Base-by-base conservation (phyloP, 2,888 invertebrate genomes). In the Drosophila mayaguana region DNA sequence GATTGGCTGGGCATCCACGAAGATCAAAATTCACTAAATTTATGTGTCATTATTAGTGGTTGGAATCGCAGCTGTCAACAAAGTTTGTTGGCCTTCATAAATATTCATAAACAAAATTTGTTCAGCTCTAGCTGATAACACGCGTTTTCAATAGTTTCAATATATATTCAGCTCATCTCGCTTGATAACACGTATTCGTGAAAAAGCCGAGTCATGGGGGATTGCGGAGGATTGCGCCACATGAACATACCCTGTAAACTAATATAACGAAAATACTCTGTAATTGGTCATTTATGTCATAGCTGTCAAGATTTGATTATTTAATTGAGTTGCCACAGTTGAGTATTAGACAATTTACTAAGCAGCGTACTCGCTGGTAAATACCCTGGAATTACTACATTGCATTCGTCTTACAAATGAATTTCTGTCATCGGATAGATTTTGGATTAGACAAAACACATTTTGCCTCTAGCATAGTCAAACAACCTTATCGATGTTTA, bases 1-100 rank as follows among this genome's bases (percentile, higher is more conserved):
- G 48, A 50, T 50, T 32, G 48, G 48, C 48, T 50, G 32, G 7
- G 0, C 25, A 16, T 9, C 16, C n/a, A 11, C n/a, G 32, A 28
- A 32, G 18, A 48, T 48, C n/a, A 12, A 25, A 45, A 46, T 25
- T 16, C 16, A 46, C 1, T 3, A 46, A 48, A 50, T 50, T 18
- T 12, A 48, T 48, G 48, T 32, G 28, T 48, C 28, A 48, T 32
- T 48, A 18, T 32, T 48, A 48, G 18, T 45, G 3, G 45, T 22
- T 7, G 22, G 22, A 45, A 11, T 45, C 22, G 45, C 45, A 8
- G 45, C 16, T 12, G n/a, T 48, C 18, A 32, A 48, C 48, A 32
- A 32, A 2, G 18, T 28, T 48, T 32, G 48, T n/a, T 12, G 28
- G 3, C 28, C 28, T 48, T 28, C 28, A 28, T n/a, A n/a, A 28